Evolutionary conservation across 37 sponge, comb jelly and placozoan species (phyloP).

Genomic region (Diacarnus erythraeanus): DNA sequence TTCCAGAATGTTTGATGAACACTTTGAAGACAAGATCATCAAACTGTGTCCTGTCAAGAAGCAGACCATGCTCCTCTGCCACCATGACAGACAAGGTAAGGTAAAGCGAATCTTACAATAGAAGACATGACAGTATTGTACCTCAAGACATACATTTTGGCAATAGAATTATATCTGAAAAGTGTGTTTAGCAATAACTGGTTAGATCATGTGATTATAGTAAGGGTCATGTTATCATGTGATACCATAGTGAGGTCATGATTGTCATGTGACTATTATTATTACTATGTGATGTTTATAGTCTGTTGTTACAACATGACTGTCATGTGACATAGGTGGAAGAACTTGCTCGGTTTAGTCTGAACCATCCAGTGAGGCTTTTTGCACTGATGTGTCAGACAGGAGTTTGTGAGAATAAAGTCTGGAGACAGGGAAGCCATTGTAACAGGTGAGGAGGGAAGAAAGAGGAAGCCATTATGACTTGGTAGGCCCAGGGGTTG

Average conservation of each 20-base stretch:
- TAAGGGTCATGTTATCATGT: no score
- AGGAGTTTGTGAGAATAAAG: conserved; percentile 94
- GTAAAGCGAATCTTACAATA: no score
- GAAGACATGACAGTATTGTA: no score
- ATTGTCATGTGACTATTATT: no score
- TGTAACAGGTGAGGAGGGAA: conserved; percentile 67
- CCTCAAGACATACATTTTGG: no score
- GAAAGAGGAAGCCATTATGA: no score
- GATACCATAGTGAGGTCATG: no score
- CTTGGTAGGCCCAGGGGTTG: background rate
- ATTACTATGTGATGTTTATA: no score
- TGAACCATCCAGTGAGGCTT: conserved; percentile 88
- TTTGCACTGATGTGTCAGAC: conserved; percentile 94
- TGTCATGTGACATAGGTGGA: conserved; percentile 84
- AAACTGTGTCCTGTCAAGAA: conserved; percentile 76
- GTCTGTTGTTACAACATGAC: no score
- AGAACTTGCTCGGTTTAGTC: conserved; percentile 86
- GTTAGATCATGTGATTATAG: no score
- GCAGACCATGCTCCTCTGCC: conserved; percentile 97
- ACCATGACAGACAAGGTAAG: conserved; percentile 99
- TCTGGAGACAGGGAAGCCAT: conserved; percentile 78
- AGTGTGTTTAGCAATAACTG: no score
- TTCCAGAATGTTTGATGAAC: conserved; percentile 92
- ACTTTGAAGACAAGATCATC: conserved; percentile 95
- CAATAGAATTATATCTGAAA: no score